Percentiles rank a stretch among this genome's conserved stretches.
These are phyloP conservation scores for honey bee (Apis mellifera) DNA, from an alignment of 1,140 invertebrate species.

Conservation along the genomic window DNA sequence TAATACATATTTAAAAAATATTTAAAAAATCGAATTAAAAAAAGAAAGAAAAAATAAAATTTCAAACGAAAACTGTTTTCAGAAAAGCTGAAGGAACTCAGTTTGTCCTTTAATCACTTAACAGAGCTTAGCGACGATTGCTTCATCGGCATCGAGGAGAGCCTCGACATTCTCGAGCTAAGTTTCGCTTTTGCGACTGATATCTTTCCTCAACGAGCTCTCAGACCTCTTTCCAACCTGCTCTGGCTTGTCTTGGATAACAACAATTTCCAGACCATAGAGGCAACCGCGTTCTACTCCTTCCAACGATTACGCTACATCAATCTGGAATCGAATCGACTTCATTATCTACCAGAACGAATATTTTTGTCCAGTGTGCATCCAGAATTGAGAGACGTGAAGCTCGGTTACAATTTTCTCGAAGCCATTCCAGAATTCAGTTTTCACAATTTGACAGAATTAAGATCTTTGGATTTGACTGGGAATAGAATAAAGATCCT, in stretches of 20 bases:
- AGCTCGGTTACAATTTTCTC: constrained; percentile 87
- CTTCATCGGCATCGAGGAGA: constrained; percentile 87
- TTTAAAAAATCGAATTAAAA: too few species aligned
- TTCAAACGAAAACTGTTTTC: neutral
- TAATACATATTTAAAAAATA: too few species aligned
- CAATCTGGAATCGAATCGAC: constrained; percentile 92
- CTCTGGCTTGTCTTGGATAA: constrained; percentile 94
- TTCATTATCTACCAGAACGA: constrained; percentile 84
- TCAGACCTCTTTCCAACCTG: constrained; percentile 87
- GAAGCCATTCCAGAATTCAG: constrained; percentile 86
- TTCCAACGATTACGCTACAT: constrained; percentile 90
- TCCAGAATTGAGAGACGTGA: constrained; percentile 88
- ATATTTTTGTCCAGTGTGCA: constrained; percentile 87
- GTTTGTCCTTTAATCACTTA: constrained; percentile 93
- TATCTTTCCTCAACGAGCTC: constrained; percentile 87
- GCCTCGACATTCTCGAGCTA: constrained; percentile 91
- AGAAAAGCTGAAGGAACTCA: constrained; percentile 90
- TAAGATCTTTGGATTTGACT: constrained; percentile 76
- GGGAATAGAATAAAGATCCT: constrained; percentile 76
- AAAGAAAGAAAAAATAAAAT: neutral
- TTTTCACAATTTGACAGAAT: constrained; percentile 85
- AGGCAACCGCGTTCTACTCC: constrained; percentile 83
- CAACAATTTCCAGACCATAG: constrained; percentile 90
- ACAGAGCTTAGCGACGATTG: constrained; percentile 88
- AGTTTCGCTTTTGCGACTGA: constrained; percentile 92